phyloP scores from a whole-genome alignment of 2,888 invertebrate species.

The Cabera pusaria region DNA sequence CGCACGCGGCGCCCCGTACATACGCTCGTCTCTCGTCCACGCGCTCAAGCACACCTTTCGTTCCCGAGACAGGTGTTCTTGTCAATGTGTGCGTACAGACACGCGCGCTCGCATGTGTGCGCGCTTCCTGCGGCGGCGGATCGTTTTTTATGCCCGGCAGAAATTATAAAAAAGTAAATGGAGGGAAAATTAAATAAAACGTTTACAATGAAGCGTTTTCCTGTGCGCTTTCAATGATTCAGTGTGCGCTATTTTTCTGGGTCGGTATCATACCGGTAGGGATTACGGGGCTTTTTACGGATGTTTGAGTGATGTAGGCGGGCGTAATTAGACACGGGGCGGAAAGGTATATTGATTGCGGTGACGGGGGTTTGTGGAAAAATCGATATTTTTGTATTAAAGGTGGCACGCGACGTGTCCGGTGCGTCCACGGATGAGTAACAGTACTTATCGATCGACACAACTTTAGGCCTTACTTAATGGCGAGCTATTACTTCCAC shows the following conservation, averaged over 20 bases:
- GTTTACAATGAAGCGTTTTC: slow-evolving; percentile 82
- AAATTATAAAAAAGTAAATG: slow-evolving; percentile 83
- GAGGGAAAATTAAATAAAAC: slow-evolving; percentile 83
- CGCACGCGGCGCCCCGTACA: slow-evolving; percentile 44
- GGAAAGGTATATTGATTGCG: slow-evolving; percentile 83
- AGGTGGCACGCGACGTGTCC: slow-evolving; percentile 80
- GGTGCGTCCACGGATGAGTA: slow-evolving; percentile 72
- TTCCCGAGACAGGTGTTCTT: slow-evolving; percentile 81
- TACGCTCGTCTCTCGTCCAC: slow-evolving; percentile 59
- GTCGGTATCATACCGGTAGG: slow-evolving; percentile 58
- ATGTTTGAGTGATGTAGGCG: slow-evolving; percentile 79
- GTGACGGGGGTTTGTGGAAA: slow-evolving; percentile 80
- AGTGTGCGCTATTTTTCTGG: slow-evolving; percentile 76
- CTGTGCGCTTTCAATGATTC: slow-evolving; percentile 81
- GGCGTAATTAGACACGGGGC: slow-evolving; percentile 80
- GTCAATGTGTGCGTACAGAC: slow-evolving; percentile 74
- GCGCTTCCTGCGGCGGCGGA: slow-evolving; percentile 80
- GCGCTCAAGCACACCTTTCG: slow-evolving; percentile 78
- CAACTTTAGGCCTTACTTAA: slow-evolving; percentile 74
- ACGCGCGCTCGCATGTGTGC: slow-evolving; percentile 59
- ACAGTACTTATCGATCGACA: slow-evolving; percentile 75
- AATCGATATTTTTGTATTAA: slow-evolving; percentile 82
- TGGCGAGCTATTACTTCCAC: slow-evolving; percentile 64
- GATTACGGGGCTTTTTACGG: slow-evolving; percentile 71
- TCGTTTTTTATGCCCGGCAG: slow-evolving; percentile 81